A percentile compares a stretch with the other conserved stretches of the same genome.
Evolutionary conservation across 2,113 vertebrate genomes (phyloP).

Genomic region (Podocnemis expansa): DNA sequence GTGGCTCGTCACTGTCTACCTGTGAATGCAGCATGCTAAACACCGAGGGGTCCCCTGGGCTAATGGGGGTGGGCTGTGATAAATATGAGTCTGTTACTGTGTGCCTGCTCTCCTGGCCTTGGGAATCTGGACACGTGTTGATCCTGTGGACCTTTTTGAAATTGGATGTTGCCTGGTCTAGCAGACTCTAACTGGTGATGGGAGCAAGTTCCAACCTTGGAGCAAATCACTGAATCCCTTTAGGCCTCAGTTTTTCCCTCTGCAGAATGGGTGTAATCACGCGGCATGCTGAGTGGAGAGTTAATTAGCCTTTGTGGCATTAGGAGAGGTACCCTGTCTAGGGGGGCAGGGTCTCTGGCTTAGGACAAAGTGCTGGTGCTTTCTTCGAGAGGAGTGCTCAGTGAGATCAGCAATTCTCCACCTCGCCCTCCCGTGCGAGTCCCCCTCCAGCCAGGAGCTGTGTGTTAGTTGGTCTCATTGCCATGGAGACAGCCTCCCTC

Average conservation of each 20-base stretch:
- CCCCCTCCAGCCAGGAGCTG: slow-evolving; percentile 69
- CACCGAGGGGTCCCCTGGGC: too few species aligned
- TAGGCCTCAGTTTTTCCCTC: not conserved
- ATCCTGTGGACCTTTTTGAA: not conserved
- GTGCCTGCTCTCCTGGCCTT: not conserved
- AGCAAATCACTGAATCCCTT: not conserved
- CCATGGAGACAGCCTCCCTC: not conserved
- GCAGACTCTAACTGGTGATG: not conserved
- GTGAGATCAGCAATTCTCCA: not conserved
- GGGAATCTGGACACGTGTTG: not conserved
- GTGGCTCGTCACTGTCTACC: not conserved
- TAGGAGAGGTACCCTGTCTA: not conserved
- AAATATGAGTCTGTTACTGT: too few species aligned
- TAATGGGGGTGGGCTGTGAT: too few species aligned
- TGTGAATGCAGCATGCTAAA: not conserved
- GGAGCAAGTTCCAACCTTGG: not conserved
- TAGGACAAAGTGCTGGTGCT: not conserved
- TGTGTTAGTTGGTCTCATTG: slow-evolving; percentile 73
- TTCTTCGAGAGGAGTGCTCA: not conserved
- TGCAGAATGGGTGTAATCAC: not conserved
- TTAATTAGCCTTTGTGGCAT: too few species aligned
- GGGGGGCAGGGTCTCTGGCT: fast-evolving
- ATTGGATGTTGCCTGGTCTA: not conserved
- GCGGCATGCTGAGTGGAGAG: not conserved
- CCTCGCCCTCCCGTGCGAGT: slow-evolving; percentile 13